Evolutionary conservation across 2,888 invertebrate species (phyloP), one percentile per base, ranked within the genome.

Genomic region (Cantharis nigra): DNA sequence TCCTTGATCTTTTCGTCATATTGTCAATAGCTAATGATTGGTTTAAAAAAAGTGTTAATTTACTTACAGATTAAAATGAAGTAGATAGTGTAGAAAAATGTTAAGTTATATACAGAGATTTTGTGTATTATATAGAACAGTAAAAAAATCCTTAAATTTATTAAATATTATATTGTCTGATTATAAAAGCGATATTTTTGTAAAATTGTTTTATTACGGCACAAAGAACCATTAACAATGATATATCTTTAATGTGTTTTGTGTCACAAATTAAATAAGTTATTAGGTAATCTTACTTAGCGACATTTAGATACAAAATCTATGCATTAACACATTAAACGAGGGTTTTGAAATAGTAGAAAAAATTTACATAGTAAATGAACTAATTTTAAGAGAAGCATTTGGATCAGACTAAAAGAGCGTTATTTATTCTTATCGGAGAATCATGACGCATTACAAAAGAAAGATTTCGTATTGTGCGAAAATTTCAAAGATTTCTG

Each of bases 381-480:
- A 87, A 86, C 86, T 86, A 86, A 86, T 85, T 84, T 84, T 83
- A 85, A 84, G 85, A 82, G 85, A 86, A 85, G 85, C 85, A 84
- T 85, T 87, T 85, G 87, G 86, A 85, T 83, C 83, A 85, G 83
- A 85, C 87, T 86, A 85, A 85, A 83, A 83, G 83, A 82, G 83
- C 85, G 85, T 87, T 87, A 87, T 87, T 87, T 87, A 87, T 87
- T 86, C 87, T 87, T 87, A 87, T 87, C 87, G 85, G 84, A 82
- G 80, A 84, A 84, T 86, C 86, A 86, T 86, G 85, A 84, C 84
- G 85, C 82, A 84, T 83, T 83, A 83, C 84, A 86, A 85, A 84
- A 85, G 82, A 83, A 83, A 84, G 86, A 85, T 84, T 79, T 81
- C 80, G 80, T 85, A 84, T 83, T 82, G 80, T 82, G 82, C 85